Base-by-base conservation (phyloP, 2,113 vertebrate species). In the Jaculus jaculus region DNA sequence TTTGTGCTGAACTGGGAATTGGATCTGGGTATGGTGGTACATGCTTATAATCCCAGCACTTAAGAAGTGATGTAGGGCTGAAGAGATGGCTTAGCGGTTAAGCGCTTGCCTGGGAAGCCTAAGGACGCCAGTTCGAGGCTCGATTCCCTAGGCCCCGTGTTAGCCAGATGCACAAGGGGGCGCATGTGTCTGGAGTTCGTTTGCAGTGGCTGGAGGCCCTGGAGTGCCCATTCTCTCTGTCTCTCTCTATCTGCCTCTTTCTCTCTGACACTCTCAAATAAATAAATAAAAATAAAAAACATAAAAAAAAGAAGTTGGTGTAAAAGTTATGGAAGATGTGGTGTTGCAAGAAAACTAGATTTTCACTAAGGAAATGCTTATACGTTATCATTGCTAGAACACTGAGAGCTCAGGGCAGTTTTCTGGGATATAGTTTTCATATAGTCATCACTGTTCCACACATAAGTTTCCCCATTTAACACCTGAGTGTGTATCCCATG, bases 371-470 rank as follows among this genome's bases (percentile, higher is more conserved):
- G 82, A 90, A 81, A 69, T 72, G 72, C 32, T 66, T 86, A 47
- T 23, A 26, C 89, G 63, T 92, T 63, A 58, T 68, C 47, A 26
- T 82, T 60, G 37, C 18, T 92, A 79, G 63, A 51, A 68, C 72
- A 68, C 26, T 74, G 83, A 54, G 42, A 75, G 61, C 69, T 65
- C 93, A 13, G n/a, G 63, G 65, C 30, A 47, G 7, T 75, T 95
- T 95, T 81, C 23, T 73, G 3, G 69, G 24, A 54, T 91, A 15
- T 81, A 69, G 47, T 90, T 90, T 94, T 92, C 39, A 24, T 80
- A 30, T 77, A 58, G 39, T 89, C 90, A 42, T 74, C 60, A 78
- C n/a, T 65, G 5, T 65, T 92, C 58, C 79, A 3, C n/a, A 84
- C 8, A 30, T 79, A 42, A n/a, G 65, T 90, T 86, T 60, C 71